phyloP scores from a whole-genome alignment of 1,140 invertebrate species.

The Yoshiicerus persimilis region DNA sequence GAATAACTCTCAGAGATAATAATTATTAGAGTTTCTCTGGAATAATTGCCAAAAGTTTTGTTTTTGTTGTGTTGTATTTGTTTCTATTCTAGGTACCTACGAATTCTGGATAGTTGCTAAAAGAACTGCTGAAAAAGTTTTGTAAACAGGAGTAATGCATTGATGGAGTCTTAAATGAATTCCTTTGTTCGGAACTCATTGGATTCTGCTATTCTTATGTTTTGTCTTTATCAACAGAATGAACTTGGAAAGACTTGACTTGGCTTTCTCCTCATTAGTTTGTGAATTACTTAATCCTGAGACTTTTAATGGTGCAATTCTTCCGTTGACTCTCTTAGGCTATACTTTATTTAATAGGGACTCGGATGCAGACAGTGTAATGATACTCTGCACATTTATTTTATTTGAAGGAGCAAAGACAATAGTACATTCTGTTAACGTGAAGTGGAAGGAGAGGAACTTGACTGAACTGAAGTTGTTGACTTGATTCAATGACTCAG shows the following conservation, averaged over 20 bases:
- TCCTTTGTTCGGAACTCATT: not conserved
- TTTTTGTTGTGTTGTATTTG: no score
- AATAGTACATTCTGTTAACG: not conserved
- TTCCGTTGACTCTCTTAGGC: not conserved
- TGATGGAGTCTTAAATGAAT: not conserved
- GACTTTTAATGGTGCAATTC: not conserved
- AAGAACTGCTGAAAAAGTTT: no score
- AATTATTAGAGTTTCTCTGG: no score
- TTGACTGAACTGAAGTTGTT: not conserved
- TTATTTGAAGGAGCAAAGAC: not conserved
- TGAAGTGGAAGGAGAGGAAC: not conserved
- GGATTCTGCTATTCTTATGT: not conserved
- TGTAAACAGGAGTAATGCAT: not conserved
- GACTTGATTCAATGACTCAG: conserved; percentile 5
- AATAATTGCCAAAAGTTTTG: no score
- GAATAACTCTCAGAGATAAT: no score
- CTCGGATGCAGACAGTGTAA: not conserved
- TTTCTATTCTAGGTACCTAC: no score
- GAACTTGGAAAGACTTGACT: not conserved
- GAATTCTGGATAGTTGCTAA: no score
- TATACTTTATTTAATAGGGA: not conserved
- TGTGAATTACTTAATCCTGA: conserved; percentile 7
- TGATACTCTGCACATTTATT: conserved; percentile 1
- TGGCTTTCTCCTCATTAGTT: not conserved
- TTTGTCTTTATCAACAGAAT: not conserved